These are phyloP conservation scores for Drosophila nigromelanica DNA, from an alignment of 1,140 invertebrate species.

Conservation along the genomic window DNA sequence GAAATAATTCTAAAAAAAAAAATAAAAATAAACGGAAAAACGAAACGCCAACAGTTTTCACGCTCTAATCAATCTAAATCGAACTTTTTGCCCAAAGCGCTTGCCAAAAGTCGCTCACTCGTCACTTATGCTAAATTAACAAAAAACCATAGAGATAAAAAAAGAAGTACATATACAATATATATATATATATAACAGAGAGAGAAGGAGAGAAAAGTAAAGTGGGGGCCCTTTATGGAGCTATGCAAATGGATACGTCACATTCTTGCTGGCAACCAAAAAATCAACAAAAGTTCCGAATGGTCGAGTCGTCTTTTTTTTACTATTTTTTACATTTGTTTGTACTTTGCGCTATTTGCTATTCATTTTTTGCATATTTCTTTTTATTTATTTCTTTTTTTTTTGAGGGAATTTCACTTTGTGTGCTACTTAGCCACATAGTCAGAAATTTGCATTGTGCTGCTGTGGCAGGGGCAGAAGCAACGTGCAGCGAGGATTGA, in stretches of 20 bases:
- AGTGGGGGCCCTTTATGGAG: not conserved
- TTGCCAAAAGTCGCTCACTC: constrained; percentile 80
- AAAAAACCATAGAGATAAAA: constrained; percentile 50
- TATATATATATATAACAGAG: not conserved
- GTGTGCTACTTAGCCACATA: constrained; percentile 60
- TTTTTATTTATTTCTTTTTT: constrained; percentile 18
- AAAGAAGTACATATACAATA: not conserved
- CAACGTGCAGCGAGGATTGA: constrained; percentile 4
- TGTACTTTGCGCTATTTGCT: constrained; percentile 57
- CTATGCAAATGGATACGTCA: constrained; percentile 37
- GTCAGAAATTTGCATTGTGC: constrained; percentile 69
- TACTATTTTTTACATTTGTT: constrained; percentile 61
- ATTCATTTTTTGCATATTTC: constrained; percentile 39
- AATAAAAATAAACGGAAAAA: constrained; percentile 11
- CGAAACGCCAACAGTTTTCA: constrained; percentile 72
- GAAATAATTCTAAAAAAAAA: constrained; percentile 3
- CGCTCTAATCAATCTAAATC: constrained; percentile 75
- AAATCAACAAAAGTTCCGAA: constrained; percentile 73
- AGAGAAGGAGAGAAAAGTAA: not conserved
- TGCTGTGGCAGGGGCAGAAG: constrained; percentile 2
- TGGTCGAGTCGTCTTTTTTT: constrained; percentile 30
- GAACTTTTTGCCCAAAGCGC: constrained; percentile 61
- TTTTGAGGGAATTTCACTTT: constrained; percentile 18
- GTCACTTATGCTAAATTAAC: constrained; percentile 81
- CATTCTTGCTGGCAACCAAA: constrained; percentile 38